Conservation (phyloP, 1,140 invertebrate genomes). For the Lucilia cuprina region DNA sequence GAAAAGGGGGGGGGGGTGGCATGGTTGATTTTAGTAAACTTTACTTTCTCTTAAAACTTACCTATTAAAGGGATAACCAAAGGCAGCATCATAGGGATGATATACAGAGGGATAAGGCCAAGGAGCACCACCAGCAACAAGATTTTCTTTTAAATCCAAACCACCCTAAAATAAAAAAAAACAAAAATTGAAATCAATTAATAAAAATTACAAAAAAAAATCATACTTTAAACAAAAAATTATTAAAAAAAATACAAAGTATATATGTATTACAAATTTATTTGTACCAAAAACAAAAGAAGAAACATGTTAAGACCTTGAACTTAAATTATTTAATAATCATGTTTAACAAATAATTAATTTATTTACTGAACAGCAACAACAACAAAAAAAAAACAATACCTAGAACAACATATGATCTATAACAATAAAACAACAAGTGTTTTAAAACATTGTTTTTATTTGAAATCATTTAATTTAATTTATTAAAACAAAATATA, state of each 20-base stretch:
- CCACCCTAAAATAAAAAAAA: conserved; percentile 63
- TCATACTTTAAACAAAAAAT: not conserved
- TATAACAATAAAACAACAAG: not conserved
- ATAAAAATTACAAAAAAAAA: not conserved
- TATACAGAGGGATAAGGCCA: conserved; percentile 90
- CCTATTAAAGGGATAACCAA: conserved; percentile 92
- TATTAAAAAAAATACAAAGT: not conserved
- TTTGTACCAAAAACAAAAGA: not conserved
- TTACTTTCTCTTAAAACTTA: too few species aligned
- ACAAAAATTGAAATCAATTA: conserved; percentile 12
- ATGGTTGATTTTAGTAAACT: too few species aligned
- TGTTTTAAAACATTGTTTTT: not conserved
- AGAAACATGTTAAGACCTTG: conserved; percentile 47
- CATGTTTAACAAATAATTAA: conserved; percentile 61
- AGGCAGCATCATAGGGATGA: conserved; percentile 87
- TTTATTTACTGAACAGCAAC: not conserved
- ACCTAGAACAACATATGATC: not conserved
- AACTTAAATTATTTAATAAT: conserved; percentile 56
- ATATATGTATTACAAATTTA: not conserved
- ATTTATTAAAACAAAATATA: not conserved
- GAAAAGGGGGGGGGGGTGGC: too few species aligned
- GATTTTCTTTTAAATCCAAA: conserved; percentile 86
- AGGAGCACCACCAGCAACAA: conserved; percentile 78
- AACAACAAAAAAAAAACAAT: not conserved
- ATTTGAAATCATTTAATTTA: too few species aligned